Evolutionary conservation across 2,797 vertebrate genomes (phyloP), one percentile per base, ranked within the genome.

Genomic region (Neosilurus hyrtlii): DNA sequence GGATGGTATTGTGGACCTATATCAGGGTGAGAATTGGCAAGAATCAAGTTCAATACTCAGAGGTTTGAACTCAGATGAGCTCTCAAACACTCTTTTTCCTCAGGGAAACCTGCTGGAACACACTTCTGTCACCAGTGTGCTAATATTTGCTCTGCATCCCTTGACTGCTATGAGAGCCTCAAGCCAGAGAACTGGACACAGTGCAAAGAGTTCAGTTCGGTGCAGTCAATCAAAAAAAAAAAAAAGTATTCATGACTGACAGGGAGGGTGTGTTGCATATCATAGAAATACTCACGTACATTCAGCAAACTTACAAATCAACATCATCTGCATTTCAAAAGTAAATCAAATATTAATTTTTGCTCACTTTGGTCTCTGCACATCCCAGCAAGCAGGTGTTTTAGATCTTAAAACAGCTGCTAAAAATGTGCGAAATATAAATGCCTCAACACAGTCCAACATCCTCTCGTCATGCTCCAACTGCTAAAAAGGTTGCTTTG

Each of bases 81-180:
- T 10, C 57, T 83, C 6, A 65, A 80, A 59, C 61, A 73, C 9
- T 12, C 49, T 30, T 11, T 15, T 30, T 57, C 59, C 77, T 22
- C 4, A 9, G 59, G 76, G 67, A 56, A 51, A 78, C 4, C 37
- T 18, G 18, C 18, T 75, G 75, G 43, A 35, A 30, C 49, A 51
- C 18, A 59, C 68, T 72, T 59, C 12, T 51, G 68, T 43, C 6
- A 56, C 57, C 22, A 49, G 6, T 12, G 52, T 43, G 15, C 59
- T 63, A 83, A 72, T 79, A 79, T 83, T 79, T 83, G 82, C 49
- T 73, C 30, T 79, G 57, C 6, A 26, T 59, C 57, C 18, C 12
- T 71, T 20, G 20, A 54, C 15, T 66, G 16, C 37, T 63, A 12
- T 30, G 51, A 43, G 54, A 51, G 56, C 16, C 2, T 78, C 54